phyloP scores from a whole-genome alignment of 2,888 invertebrate species.

The Eristalinus sepulchralis region DNA sequence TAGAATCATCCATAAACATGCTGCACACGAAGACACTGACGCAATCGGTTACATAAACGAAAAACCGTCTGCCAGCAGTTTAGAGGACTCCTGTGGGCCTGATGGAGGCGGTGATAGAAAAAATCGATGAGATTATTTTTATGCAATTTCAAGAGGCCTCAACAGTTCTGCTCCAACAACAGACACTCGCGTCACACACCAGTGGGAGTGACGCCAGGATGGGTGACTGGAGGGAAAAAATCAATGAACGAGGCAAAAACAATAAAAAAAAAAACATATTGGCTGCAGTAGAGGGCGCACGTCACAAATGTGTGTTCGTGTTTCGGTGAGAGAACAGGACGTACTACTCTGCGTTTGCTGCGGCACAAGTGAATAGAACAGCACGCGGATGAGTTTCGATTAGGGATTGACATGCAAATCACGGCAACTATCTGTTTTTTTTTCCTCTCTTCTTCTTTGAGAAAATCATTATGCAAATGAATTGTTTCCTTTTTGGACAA shows the following conservation, averaged over 20 bases:
- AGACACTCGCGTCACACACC: neutral
- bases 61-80: conserved; percentile 1
- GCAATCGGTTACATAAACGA: neutral
- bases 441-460: neutral
- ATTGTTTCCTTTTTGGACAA: conserved; percentile 47
- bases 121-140: conserved; percentile 62
- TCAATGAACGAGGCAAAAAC: conserved; percentile 52
- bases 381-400: conserved; percentile 12
- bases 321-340: conserved; percentile 26
- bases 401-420: conserved; percentile 45
- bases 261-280: conserved; percentile 7
- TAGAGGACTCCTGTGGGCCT: neutral
- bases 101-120: neutral
- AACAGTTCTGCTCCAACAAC: neutral
- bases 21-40: neutral
- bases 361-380: neutral
- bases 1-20: conserved; percentile 33
- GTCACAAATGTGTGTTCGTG: conserved; percentile 11
- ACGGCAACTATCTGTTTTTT: conserved; percentile 14
- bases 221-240: neutral
- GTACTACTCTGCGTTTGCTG: conserved; percentile 15
- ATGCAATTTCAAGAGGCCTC: conserved; percentile 42
- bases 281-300: conserved; percentile 38
- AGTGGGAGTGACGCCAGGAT: neutral
- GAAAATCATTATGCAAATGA: conserved; percentile 49